A percentile compares a stretch with the other conserved stretches of the same genome.
phyloP scores from a whole-genome alignment of 2,888 invertebrate genomes.

The Argyresthia albistria region DNA sequence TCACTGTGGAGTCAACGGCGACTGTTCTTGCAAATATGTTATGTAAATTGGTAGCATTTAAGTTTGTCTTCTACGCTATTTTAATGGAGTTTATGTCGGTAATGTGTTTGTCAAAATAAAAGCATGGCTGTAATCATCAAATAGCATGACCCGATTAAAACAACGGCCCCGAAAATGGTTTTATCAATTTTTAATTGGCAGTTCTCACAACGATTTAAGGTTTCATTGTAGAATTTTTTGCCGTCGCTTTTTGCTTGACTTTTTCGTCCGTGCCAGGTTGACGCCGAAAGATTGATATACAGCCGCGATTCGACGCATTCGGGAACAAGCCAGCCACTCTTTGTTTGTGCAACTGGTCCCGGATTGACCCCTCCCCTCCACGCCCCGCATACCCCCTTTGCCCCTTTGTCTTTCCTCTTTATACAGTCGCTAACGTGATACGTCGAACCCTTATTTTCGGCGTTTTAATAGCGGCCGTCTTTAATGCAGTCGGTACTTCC shows the following conservation, averaged over 20 bases:
- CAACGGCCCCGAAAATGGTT: slow-evolving; percentile 20
- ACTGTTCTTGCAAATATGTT: no score
- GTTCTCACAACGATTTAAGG: slow-evolving; percentile 64
- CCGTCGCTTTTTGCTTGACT: slow-evolving; percentile 41
- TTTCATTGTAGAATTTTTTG: slow-evolving; percentile 62
- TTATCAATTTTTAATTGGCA: slow-evolving; percentile 71
- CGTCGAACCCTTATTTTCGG: slow-evolving; percentile 51
- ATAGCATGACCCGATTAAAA: slow-evolving; percentile 1
- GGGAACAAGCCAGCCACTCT: slow-evolving; percentile 63
- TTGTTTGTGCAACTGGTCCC: slow-evolving; percentile 65
- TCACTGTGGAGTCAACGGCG: no score
- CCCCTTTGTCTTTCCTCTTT: slow-evolving; percentile 59
- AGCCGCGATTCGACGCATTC: slow-evolving; percentile 35
- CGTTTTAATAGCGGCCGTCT: slow-evolving; percentile 31
- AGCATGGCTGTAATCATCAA: no score
- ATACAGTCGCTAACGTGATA: slow-evolving; percentile 53
- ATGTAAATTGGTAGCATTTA: no score
- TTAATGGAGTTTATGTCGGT: no score
- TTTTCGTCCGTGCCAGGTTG: slow-evolving; percentile 63
- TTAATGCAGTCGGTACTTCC: slow-evolving; percentile 21
- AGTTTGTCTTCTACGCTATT: no score
- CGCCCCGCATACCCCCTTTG: slow-evolving; percentile 25
- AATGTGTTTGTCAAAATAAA: no score
- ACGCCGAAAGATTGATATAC: slow-evolving; percentile 67
- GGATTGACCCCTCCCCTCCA: slow-evolving; percentile 20